Base-by-base conservation (phyloP, 1,140 invertebrate genomes). In the Adelges cooleyi region DNA sequence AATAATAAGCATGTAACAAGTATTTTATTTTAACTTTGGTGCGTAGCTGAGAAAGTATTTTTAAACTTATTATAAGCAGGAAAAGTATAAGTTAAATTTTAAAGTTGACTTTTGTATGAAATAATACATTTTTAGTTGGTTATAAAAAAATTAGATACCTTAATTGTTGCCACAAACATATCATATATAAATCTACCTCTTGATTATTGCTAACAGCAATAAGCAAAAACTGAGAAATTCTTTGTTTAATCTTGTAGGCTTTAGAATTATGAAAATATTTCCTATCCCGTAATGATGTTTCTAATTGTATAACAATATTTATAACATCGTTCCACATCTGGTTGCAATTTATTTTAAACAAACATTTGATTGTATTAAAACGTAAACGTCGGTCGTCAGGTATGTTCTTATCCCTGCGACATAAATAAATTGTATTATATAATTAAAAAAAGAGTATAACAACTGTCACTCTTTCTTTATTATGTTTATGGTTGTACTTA, bases 221-320 rank as follows among this genome's bases (percentile, higher is more conserved):
- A 22, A 62, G 56, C 11, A 62, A 62, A 62, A 62, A n/a, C 44
- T 62, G 56, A 18, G 27, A 17, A 25, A 62, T 17, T 22, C 56
- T 33, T 33, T 62, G 56, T 29, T 62, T 62, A 27, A 62, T 10
- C 11, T 36, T 40, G 9, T 44, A 48, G 29, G 40, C 38, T 15
- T 62, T 46, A 20, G 56, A 62, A 4, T 62, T 62, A 46, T 62
- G 56, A 48, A 62, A 62, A 48, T 40, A 62, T 48, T 62, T 62
- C 27, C 42, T 62, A 62, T 62, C 40, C 6, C 5, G 44, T 29
- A 22, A 48, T 22, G 56, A 62, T 22, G 17, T 20, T 17, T 62
- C 56, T 18, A 20, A 20, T 22, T 48, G 18, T 15, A 48, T 18
- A 4, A 33, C 33, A 20, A 27, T 48, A 13, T n/a, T 9, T 22